Conservation (phyloP, 2,797 vertebrate genomes). For the Lagocephalus sceleratus region DNA sequence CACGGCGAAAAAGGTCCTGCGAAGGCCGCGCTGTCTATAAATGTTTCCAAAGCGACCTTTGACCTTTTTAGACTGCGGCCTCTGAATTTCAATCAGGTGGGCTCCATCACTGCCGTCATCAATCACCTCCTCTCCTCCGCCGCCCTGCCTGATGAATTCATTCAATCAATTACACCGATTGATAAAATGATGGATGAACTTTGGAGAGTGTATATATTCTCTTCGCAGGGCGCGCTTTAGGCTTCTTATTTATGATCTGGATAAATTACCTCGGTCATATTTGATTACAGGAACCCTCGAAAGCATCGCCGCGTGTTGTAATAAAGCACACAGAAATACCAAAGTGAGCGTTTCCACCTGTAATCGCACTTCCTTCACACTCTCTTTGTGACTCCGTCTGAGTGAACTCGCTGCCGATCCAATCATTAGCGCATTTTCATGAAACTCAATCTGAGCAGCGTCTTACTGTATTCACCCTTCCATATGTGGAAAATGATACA, state of each 20-base stretch:
- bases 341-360: neutral
- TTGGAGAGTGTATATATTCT: slow-evolving; percentile 21
- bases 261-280: slow-evolving; percentile 11
- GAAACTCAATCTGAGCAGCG: slow-evolving; percentile 53
- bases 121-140: slow-evolving; percentile 46
- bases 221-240: slow-evolving; percentile 20
- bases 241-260: slow-evolving; percentile 21
- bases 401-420: slow-evolving; percentile 50
- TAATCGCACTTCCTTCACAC: neutral
- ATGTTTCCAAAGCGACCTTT: slow-evolving; percentile 44
- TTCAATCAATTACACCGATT: slow-evolving; percentile 58
- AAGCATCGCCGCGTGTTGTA: slow-evolving; percentile 6
- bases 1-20: slow-evolving; percentile 20
- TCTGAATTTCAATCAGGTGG: slow-evolving; percentile 67
- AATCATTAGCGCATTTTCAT: slow-evolving; percentile 53
- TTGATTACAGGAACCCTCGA: slow-evolving; percentile 21
- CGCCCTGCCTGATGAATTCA: slow-evolving; percentile 45
- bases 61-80: slow-evolving; percentile 66
- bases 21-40: slow-evolving; percentile 38
- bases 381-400: slow-evolving; percentile 13
- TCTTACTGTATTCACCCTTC: slow-evolving; percentile 63
- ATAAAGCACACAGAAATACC: neutral
- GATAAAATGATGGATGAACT: slow-evolving; percentile 59
- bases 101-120: slow-evolving; percentile 26
- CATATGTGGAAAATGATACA: too few species aligned